Percentiles rank a stretch among this genome's conserved stretches.
Evolutionary conservation across 2,113 vertebrate species (phyloP).

Genomic region (Syngnathoides biaculeatus): DNA sequence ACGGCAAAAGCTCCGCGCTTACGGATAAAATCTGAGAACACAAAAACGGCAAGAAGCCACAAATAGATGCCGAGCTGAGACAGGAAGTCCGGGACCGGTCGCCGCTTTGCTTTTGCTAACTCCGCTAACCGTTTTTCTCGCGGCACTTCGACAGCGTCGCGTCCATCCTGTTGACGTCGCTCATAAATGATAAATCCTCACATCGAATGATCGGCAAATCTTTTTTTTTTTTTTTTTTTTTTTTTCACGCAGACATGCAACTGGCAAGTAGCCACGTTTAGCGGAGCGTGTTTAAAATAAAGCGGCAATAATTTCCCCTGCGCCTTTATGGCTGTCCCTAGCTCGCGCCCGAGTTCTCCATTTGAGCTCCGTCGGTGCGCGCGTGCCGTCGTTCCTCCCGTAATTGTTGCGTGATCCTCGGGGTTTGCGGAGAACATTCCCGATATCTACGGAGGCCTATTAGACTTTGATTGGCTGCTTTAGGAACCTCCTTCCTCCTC

Average conservation of each 20-base stretch:
- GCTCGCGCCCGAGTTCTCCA: too few species aligned
- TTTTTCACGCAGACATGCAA: too few species aligned
- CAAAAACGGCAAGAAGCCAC: too few species aligned
- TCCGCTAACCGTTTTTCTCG: neutral
- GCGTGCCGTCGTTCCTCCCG: constrained; percentile 25
- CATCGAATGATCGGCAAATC: neutral
- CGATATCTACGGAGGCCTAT: constrained; percentile 58
- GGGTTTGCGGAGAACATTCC: constrained; percentile 45
- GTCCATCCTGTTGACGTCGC: neutral
- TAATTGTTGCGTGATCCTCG: constrained; percentile 46
- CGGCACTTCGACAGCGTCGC: neutral
- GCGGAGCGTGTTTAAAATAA: constrained; percentile 12
- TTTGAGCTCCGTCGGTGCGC: constrained; percentile 15
- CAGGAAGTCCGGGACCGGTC: too few species aligned
- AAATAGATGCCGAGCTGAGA: too few species aligned
- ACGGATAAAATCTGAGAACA: too few species aligned
- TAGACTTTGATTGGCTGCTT: constrained; percentile 45
- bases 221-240: too few species aligned
- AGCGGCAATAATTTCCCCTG: constrained; percentile 29
- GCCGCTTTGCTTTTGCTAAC: neutral
- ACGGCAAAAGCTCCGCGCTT: too few species aligned
- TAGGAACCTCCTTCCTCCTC: constrained; percentile 23
- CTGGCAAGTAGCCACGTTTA: too few species aligned
- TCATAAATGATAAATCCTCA: neutral
- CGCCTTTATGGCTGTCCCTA: constrained; percentile 7